Evolutionary conservation across 2,797 vertebrate species (phyloP).

Genomic region (Salmo trutta): DNA sequence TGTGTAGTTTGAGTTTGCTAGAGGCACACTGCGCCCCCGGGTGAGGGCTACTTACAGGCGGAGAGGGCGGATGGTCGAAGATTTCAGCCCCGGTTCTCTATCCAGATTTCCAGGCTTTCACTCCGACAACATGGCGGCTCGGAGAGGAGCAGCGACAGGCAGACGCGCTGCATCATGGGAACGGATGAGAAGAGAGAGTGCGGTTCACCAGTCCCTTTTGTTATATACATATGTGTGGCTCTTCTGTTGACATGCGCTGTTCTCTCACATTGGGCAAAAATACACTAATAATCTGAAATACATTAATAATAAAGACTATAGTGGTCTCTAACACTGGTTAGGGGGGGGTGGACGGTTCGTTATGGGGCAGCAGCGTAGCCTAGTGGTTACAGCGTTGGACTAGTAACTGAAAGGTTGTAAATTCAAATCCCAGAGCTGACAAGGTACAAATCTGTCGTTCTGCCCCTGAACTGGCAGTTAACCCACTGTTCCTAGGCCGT

Average conservation of each 20-base stretch:
- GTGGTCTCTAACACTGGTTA: neutral
- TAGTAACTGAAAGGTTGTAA: no score
- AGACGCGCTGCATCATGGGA: slow-evolving; percentile 93
- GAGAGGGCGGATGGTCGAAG: slow-evolving; percentile 98
- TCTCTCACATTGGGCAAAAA: neutral
- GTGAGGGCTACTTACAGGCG: slow-evolving; percentile 88
- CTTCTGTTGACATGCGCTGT: neutral
- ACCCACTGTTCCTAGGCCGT: no score
- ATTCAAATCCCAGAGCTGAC: no score
- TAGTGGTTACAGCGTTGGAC: no score
- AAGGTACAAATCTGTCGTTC: no score
- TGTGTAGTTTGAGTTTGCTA: neutral
- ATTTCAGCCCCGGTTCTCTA: slow-evolving; percentile 91
- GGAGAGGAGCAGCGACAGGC: slow-evolving; percentile 82
- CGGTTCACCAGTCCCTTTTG: slow-evolving; percentile 77
- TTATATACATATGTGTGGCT: slow-evolving; percentile 56
- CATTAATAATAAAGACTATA: neutral
- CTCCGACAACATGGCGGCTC: slow-evolving; percentile 99
- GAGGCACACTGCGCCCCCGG: slow-evolving; percentile 14
- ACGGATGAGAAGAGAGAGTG: slow-evolving; percentile 79
- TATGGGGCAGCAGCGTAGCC: no score
- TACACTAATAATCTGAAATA: neutral
- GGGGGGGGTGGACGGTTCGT: neutral
- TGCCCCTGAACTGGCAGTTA: no score
- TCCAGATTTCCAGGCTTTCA: slow-evolving; percentile 90